Evolutionary conservation across 2,888 invertebrate genomes (phyloP).

Genomic region (Horisme vitalbata): DNA sequence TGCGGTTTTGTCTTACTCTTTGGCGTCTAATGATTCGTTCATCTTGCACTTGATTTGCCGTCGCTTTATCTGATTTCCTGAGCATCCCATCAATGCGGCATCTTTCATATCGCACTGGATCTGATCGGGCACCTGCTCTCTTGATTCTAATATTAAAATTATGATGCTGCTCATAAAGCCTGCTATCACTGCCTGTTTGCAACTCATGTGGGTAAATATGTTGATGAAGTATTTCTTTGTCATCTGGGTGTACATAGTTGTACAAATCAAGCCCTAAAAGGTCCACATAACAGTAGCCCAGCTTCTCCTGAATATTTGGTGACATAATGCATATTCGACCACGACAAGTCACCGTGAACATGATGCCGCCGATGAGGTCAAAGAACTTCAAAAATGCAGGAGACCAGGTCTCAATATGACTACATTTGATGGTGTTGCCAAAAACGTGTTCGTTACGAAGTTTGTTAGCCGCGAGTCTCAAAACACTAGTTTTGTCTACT

Average conservation of each 20-base stretch:
- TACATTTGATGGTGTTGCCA: slow-evolving; percentile 78
- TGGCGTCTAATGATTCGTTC: slow-evolving; percentile 77
- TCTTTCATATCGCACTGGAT: slow-evolving; percentile 87
- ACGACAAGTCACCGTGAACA: slow-evolving; percentile 89
- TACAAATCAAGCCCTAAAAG: slow-evolving; percentile 94
- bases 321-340: slow-evolving; percentile 94
- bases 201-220: slow-evolving; percentile 85
- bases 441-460: slow-evolving; percentile 90
- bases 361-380: slow-evolving; percentile 89
- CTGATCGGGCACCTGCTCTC: slow-evolving; percentile 87
- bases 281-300: slow-evolving; percentile 94
- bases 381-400: slow-evolving; percentile 84
- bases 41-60: slow-evolving; percentile 74
- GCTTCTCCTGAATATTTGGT: slow-evolving; percentile 90
- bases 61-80: slow-evolving; percentile 82
- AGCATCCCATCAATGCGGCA: slow-evolving; percentile 87
- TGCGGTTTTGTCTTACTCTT: slow-evolving; percentile 77
- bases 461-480: slow-evolving; percentile 93
- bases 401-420: slow-evolving; percentile 76
- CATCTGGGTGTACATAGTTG: slow-evolving; percentile 92
- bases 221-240: slow-evolving; percentile 88
- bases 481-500: slow-evolving; percentile 95
- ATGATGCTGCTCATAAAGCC: slow-evolving; percentile 73
- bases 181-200: slow-evolving; percentile 59
- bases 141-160: slow-evolving; percentile 84